Percentiles rank a stretch among this genome's conserved stretches.
Evolutionary conservation across 2,888 invertebrate genomes (phyloP).

Genomic region (Xylota sylvarum): DNA sequence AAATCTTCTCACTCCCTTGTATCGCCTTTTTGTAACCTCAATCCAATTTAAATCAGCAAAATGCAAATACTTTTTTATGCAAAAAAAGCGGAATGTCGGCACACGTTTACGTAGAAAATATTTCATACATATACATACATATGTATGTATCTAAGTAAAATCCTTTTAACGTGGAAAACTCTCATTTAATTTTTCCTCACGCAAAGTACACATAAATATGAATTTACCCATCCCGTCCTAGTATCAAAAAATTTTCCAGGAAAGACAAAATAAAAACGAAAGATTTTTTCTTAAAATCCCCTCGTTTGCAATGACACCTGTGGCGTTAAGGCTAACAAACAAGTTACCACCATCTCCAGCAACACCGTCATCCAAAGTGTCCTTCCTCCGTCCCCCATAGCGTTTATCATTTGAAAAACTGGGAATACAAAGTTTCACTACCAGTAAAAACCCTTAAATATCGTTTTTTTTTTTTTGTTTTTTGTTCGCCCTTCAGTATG

Average conservation of each 20-base stretch:
- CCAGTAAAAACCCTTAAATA: conserved; percentile 13
- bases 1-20: too few species aligned
- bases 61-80: too few species aligned
- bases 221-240: not conserved
- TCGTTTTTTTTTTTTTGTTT: not conserved
- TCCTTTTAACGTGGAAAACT: not conserved
- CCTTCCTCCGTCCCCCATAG: not conserved
- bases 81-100: too few species aligned
- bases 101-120: not conserved
- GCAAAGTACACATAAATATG: conserved; percentile 5
- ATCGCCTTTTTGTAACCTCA: too few species aligned
- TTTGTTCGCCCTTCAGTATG: not conserved
- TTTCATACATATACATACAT: too few species aligned
- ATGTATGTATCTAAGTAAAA: not conserved
- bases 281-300: conserved; percentile 15
- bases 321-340: conserved; percentile 47
- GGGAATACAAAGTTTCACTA: conserved; percentile 8
- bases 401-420: conserved; percentile 2
- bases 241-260: not conserved
- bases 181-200: not conserved
- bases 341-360: conserved; percentile 17
- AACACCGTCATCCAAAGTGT: conserved; percentile 27
- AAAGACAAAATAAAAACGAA: conserved; percentile 16
- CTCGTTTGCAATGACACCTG: conserved; percentile 58
- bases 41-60: too few species aligned